These are phyloP conservation scores for Bombus polaris DNA, from an alignment of 1,140 invertebrate genomes.

Conservation along the genomic window DNA sequence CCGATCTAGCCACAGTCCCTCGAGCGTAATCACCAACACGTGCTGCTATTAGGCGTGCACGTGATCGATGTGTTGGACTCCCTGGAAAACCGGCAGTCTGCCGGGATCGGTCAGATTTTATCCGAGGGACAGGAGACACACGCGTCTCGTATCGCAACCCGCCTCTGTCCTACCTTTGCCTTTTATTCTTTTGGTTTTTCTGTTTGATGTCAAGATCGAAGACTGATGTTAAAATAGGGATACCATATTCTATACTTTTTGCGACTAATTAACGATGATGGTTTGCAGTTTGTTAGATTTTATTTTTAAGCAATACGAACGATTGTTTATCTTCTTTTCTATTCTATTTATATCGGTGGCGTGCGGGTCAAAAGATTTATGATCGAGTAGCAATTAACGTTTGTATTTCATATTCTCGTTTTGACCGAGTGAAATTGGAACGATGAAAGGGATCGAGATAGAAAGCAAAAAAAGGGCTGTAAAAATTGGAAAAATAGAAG, in stretches of 20 bases:
- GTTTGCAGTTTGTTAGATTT: too few relatives aligned
- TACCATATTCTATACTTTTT: too few relatives aligned
- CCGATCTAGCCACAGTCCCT: conserved; percentile 75
- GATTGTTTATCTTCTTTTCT: too few relatives aligned
- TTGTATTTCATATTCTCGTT: background rate
- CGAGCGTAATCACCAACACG: conserved; percentile 79
- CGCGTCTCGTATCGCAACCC: conserved; percentile 15
- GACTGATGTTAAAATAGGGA: background rate
- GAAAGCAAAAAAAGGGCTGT: too few relatives aligned
- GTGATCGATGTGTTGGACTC: conserved; percentile 75
- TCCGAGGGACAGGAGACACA: conserved; percentile 43
- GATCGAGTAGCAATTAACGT: too few relatives aligned
- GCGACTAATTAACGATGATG: background rate
- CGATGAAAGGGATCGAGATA: background rate
- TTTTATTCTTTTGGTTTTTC: too few relatives aligned
- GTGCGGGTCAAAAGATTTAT: too few relatives aligned
- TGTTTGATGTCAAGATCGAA: background rate
- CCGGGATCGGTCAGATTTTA: conserved; percentile 58
- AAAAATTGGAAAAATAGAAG: conserved; percentile 1
- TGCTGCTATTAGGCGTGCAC: conserved; percentile 78
- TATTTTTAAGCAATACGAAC: too few relatives aligned
- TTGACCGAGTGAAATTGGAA: background rate
- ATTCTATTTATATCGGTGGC: too few relatives aligned
- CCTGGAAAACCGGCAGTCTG: conserved; percentile 59
- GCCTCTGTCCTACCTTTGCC: background rate